Evolutionary conservation across 2,797 vertebrate species (phyloP), one percentile per base, ranked within the genome.

Genomic region (Glyptemys insculpta): DNA sequence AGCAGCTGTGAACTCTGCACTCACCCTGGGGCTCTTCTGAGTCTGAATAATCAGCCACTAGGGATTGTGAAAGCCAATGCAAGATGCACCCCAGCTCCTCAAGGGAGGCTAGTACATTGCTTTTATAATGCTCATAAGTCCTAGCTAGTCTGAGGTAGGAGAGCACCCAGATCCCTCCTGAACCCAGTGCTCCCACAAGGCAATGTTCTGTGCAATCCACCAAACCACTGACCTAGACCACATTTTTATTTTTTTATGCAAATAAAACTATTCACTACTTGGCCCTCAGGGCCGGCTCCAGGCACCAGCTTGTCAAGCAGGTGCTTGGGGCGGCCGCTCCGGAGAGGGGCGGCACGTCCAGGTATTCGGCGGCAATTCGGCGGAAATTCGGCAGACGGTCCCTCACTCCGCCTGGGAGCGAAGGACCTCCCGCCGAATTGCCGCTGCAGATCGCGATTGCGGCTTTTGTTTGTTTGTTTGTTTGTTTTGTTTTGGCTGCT

Each of bases 81-180:
- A 96, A 95, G 95, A 89, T 49, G 56, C 19, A 59, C 1, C 11
- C 19, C 89, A 92, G 52, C 68, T 96, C 94, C 94, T 93, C 84
- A 86, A 95, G 52, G 54, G 85, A 96, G 47, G 84, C 15, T 57
- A 53, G 31, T 21, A 79, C 86, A 50, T 68, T 54, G 79, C 79
- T 96, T 94, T 83, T 96, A 87, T 96, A 90, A 90, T 95, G 72
- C 91, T 95, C 79, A 92, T 62, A 82, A 94, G 79, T 80, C n/a
- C 18, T 27, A 62, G 54, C 88, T 86, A 92, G 91, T 87, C 86
- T 1, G 18, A 92, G 65, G 95, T 94, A 79, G 81, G 9, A 92
- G 88, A 93, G 68, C 19, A 53, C 84, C 79, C 59, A 44, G 41
- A 79, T 91, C 2, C 0, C 14, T 90, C 53, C 62, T 82, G 83